Percentiles rank a stretch among this genome's conserved stretches.
These are phyloP conservation scores for Anas georgica DNA, from an alignment of 2,797 vertebrate genomes.

Conservation along the genomic window DNA sequence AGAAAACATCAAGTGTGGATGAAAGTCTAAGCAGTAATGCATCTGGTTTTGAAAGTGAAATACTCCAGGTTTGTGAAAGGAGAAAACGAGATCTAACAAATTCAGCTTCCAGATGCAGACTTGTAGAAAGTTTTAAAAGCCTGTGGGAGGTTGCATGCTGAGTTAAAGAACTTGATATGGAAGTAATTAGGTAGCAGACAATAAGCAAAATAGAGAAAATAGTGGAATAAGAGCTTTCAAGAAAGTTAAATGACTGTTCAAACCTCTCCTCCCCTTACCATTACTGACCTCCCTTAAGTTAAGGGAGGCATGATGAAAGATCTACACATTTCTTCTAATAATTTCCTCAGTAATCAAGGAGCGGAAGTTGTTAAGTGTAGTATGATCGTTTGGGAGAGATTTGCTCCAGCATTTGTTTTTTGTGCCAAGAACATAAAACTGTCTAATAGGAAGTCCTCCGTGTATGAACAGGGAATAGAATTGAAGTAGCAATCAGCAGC, in stretches of 20 bases:
- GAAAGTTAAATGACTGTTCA: constrained; percentile 87
- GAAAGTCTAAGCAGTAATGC: background rate
- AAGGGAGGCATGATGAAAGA: constrained; percentile 87
- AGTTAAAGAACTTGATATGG: constrained; percentile 80
- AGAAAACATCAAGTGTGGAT: background rate
- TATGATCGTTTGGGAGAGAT: constrained; percentile 84
- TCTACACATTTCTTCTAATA: constrained; percentile 88
- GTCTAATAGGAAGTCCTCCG: constrained; percentile 2
- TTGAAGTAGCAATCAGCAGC: constrained; percentile 3
- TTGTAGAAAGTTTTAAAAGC: background rate
- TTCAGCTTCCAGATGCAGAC: background rate
- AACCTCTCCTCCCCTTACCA: constrained; percentile 84
- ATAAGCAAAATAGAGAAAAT: constrained; percentile 83
- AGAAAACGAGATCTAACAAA: background rate
- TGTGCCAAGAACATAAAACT: constrained; percentile 76
- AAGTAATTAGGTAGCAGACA: constrained; percentile 82
- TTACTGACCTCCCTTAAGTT: constrained; percentile 86
- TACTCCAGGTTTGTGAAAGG: background rate
- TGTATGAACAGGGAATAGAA: background rate
- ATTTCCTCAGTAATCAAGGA: constrained; percentile 91
- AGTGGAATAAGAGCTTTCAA: constrained; percentile 84
- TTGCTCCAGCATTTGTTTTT: constrained; percentile 83
- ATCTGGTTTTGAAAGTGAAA: background rate
- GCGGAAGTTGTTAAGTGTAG: constrained; percentile 86
- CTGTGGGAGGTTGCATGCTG: background rate